A percentile compares a stretch with the other conserved stretches of the same genome.
phyloP scores from a whole-genome alignment of 2,113 vertebrate species.

The Euleptes europaea region DNA sequence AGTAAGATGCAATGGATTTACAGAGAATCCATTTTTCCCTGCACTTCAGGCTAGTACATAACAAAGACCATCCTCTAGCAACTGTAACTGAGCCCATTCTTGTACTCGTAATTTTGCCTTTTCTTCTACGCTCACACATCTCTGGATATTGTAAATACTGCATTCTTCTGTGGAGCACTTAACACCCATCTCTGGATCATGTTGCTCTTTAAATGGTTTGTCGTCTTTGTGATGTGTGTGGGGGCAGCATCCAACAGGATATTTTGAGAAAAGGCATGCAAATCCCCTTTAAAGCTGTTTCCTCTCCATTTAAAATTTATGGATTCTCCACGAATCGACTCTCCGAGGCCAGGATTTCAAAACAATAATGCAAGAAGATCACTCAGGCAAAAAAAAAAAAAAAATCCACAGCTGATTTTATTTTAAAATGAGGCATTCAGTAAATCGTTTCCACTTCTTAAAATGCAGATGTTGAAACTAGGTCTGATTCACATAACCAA shows the following conservation, averaged over 20 bases:
- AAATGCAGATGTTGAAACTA: background rate
- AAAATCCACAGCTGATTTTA: background rate
- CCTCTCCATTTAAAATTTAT: slow-evolving; percentile 22
- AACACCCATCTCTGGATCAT: background rate
- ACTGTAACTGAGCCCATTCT: slow-evolving; percentile 44
- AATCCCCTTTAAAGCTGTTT: slow-evolving; percentile 28
- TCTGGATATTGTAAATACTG: background rate
- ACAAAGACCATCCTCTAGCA: slow-evolving; percentile 54
- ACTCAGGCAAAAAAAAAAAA: background rate
- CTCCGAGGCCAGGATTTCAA: background rate
- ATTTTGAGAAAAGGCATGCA: background rate
- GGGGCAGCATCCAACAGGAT: slow-evolving; percentile 1
- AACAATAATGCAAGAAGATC: background rate
- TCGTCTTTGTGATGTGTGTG: background rate
- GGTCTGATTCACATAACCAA: background rate
- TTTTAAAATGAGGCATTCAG: no score
- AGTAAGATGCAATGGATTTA: slow-evolving; percentile 64
- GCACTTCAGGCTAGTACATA: slow-evolving; percentile 53
- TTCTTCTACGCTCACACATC: background rate
- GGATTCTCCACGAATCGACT: background rate
- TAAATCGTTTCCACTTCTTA: background rate
- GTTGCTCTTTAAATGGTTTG: slow-evolving; percentile 10
- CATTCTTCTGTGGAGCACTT: slow-evolving; percentile 7
- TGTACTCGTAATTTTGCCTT: slow-evolving; percentile 38
- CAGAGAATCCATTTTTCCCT: slow-evolving; percentile 55